These are phyloP conservation scores for Actinernus sp. DNA, from an alignment of 92 coral and sea anemone genomes.

Conservation along the genomic window DNA sequence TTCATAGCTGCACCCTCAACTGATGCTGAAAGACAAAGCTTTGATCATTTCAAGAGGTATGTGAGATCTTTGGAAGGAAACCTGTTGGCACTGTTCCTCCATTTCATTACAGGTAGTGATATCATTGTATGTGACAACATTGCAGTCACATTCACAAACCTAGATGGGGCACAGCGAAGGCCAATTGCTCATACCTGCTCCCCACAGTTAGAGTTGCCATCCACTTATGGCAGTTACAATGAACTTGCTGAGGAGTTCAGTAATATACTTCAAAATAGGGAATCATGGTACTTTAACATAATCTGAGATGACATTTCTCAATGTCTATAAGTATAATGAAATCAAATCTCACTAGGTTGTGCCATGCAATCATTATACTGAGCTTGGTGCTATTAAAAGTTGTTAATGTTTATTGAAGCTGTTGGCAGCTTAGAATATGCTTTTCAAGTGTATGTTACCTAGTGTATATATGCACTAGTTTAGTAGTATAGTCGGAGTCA, in stretches of 20 bases:
- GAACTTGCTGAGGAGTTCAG: conserved; percentile 56
- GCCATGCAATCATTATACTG: no score
- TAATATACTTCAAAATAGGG: conserved; percentile 27
- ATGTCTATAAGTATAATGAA: no score
- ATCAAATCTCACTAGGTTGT: no score
- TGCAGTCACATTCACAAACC: conserved; percentile 23
- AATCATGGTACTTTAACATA: conserved; percentile 57
- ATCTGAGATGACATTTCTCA: no score
- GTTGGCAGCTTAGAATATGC: no score
- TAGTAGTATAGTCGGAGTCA: no score
- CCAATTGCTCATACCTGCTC: conserved; percentile 52
- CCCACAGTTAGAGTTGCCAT: conserved; percentile 38
- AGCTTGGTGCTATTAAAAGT: no score
- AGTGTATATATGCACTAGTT: no score
- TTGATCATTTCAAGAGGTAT: conserved; percentile 43
- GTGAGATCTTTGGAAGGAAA: conserved; percentile 28
- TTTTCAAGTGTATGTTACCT: no score
- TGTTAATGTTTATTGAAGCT: no score
- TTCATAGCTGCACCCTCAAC: background rate
- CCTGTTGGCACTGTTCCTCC: conserved; percentile 27
- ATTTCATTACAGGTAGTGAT: conserved; percentile 53
- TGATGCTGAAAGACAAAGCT: conserved; percentile 42
- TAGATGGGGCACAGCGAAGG: conserved; percentile 35
- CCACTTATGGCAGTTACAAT: conserved; percentile 47
- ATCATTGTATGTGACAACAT: conserved; percentile 45